phyloP scores from a whole-genome alignment of 1,140 invertebrate genomes.

The Pantala flavescens region DNA sequence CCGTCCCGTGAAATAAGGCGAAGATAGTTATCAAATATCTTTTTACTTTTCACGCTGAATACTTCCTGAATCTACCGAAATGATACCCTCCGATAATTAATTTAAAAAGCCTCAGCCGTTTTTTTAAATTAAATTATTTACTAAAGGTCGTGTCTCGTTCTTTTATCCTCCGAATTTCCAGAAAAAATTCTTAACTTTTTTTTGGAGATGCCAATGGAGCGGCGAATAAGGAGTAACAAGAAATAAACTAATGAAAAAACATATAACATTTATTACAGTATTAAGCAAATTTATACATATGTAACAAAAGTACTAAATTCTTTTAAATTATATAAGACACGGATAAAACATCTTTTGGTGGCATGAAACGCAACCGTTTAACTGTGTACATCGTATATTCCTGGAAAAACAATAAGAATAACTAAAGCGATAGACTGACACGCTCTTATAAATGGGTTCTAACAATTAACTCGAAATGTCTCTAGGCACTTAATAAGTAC shows the following conservation, averaged over 20 bases:
- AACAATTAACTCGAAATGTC: not conserved
- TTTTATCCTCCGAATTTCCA: no score
- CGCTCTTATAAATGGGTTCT: not conserved
- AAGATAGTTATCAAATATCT: no score
- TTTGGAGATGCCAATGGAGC: no score
- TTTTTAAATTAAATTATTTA: no score
- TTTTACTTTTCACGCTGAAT: no score
- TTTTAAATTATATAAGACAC: not conserved
- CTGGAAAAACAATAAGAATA: not conserved
- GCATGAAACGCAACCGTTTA: not conserved
- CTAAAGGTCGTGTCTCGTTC: no score
- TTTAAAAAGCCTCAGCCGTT: no score
- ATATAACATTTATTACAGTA: slow-evolving; percentile 11
- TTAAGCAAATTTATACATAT: not conserved
- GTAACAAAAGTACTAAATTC: not conserved
- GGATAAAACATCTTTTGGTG: not conserved
- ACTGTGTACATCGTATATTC: not conserved
- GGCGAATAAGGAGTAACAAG: not conserved
- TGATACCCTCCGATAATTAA: no score
- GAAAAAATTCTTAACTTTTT: no score
- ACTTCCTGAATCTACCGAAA: no score
- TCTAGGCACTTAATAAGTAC: slow-evolving; percentile 5
- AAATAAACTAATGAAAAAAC: not conserved
- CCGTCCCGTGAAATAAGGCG: no score
- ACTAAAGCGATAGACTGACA: not conserved